Percentiles rank a stretch among this genome's conserved stretches.
Evolutionary conservation across 2,888 invertebrate species (phyloP).

Genomic region (Tiliacea citrago): DNA sequence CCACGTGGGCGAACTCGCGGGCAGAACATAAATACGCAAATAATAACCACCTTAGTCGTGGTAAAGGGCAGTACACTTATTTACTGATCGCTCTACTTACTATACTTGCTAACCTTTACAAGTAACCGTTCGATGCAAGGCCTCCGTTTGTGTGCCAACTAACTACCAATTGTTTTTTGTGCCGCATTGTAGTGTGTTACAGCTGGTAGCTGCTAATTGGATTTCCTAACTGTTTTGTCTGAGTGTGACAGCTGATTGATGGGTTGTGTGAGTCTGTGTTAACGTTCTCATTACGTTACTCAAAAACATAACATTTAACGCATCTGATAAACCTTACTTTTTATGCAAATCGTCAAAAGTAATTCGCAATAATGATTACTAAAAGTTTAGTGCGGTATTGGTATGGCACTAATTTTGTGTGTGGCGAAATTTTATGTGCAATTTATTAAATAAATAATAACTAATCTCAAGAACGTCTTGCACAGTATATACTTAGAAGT

Average conservation of each 20-base stretch:
- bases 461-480: constrained; percentile 25
- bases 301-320: background rate
- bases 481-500: background rate
- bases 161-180: constrained; percentile 57
- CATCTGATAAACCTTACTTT: constrained; percentile 3
- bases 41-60: constrained; percentile 12
- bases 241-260: constrained; percentile 28
- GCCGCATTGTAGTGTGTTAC: constrained; percentile 51
- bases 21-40: background rate
- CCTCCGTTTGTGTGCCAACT: constrained; percentile 43
- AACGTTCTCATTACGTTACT: background rate
- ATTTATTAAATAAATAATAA: constrained; percentile 7
- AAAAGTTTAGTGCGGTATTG: constrained; percentile 8
- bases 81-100: constrained; percentile 46
- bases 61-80: constrained; percentile 46
- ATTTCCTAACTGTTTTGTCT: constrained; percentile 55
- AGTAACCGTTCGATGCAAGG: constrained; percentile 42
- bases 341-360: constrained; percentile 15
- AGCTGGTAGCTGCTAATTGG: constrained; percentile 52
- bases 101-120: constrained; percentile 55
- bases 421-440: constrained; percentile 7
- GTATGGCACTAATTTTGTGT: background rate
- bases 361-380: background rate
- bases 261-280: constrained; percentile 5
- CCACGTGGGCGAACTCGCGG: too few relatives aligned